Percentiles rank a stretch among this genome's conserved stretches.
These are phyloP conservation scores for Neoaliturus tenellus DNA, from an alignment of 2,888 invertebrate genomes.

Conservation along the genomic window DNA sequence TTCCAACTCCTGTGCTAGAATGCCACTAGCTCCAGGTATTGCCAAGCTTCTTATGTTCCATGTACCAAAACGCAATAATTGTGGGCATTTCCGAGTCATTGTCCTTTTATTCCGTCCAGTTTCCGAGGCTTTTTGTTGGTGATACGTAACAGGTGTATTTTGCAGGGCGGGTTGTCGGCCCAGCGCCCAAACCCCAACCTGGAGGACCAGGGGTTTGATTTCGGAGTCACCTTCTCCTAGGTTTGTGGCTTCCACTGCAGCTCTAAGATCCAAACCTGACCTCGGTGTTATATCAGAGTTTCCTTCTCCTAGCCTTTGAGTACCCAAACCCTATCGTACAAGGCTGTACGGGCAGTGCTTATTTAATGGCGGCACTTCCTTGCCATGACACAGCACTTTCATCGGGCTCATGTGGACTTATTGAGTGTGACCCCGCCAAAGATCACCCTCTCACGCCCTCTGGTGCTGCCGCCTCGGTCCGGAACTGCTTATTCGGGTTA, in stretches of 20 bases:
- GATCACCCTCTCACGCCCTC: background rate
- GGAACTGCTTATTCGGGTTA: background rate
- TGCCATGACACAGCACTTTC: constrained; percentile 2
- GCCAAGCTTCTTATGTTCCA: too few species aligned
- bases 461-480: background rate
- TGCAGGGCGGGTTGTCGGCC: constrained; percentile 37
- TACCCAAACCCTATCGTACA: constrained; percentile 11
- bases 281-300: constrained; percentile 36
- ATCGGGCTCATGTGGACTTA: background rate
- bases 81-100: background rate
- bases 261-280: background rate
- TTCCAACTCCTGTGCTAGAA: background rate
- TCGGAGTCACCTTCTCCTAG: constrained; percentile 40
- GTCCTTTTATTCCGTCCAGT: background rate
- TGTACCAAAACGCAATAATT: background rate
- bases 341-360: constrained; percentile 5
- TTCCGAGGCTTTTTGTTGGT: background rate
- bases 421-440: background rate
- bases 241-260: constrained; percentile 31
- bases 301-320: constrained; percentile 37
- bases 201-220: constrained; percentile 51
- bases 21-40: background rate
- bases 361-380: background rate
- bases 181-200: constrained; percentile 53
- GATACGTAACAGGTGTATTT: constrained; percentile 29